A percentile compares a stretch with the other conserved stretches of the same genome.
Evolutionary conservation across 1,140 invertebrate species (phyloP).

Genomic region (Tetramorium parvispinum): DNA sequence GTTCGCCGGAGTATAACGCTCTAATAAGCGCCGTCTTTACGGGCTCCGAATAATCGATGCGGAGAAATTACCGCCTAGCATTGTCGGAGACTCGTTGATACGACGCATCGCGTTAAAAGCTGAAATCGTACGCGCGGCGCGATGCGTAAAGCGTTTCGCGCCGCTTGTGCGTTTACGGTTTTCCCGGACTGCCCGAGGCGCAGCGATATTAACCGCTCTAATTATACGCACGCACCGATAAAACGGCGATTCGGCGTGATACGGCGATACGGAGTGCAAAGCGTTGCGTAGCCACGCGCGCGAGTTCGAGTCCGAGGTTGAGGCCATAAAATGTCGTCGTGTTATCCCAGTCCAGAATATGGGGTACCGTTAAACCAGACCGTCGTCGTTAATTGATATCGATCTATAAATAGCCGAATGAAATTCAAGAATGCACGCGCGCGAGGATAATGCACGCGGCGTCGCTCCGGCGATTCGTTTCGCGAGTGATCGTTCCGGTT

Average conservation of each 20-base stretch:
- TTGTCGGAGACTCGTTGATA: not conserved
- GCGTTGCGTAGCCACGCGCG: not conserved
- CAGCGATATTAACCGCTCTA: not conserved
- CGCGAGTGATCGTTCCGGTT: not conserved
- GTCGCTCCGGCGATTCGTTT: not conserved
- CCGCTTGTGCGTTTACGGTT: not conserved
- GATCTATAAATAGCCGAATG: not conserved
- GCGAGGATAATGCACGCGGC: not conserved
- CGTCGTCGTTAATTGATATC: slow-evolving; percentile 60
- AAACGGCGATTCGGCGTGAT: not conserved
- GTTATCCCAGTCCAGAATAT: slow-evolving; percentile 27
- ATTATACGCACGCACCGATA: slow-evolving; percentile 19
- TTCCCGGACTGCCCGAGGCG: not conserved
- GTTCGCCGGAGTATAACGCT: not conserved
- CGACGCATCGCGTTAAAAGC: not conserved
- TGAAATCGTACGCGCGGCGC: not conserved
- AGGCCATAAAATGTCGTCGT: slow-evolving; percentile 56
- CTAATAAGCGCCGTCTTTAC: slow-evolving; percentile 15
- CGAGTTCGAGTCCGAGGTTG: not conserved
- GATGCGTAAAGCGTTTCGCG: not conserved
- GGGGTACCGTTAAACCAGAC: slow-evolving; percentile 57
- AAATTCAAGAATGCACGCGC: not conserved
- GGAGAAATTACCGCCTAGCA: not conserved
- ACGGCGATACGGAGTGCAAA: not conserved
- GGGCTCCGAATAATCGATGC: not conserved